phyloP scores from a whole-genome alignment of 92 coral and sea anemone genomes.

The Ricordea florida region DNA sequence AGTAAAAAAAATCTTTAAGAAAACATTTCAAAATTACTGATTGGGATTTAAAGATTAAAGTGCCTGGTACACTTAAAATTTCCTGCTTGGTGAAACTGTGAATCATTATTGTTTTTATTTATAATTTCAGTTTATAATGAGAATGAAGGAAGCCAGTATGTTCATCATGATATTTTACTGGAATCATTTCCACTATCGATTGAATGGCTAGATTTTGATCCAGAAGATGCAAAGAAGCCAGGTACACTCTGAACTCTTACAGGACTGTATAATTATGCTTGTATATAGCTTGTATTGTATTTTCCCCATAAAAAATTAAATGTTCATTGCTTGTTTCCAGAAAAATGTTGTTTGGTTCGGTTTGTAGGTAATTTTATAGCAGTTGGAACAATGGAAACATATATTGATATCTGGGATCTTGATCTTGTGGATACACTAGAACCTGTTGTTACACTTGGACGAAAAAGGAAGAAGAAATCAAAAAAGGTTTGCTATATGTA shows the following conservation, averaged over 20 bases:
- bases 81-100: too few relatives aligned
- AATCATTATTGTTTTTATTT: not conserved
- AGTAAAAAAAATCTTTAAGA: too few relatives aligned
- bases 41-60: too few relatives aligned
- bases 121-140: conserved; percentile 82
- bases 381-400: conserved; percentile 94
- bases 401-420: conserved; percentile 91
- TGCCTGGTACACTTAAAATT: too few relatives aligned
- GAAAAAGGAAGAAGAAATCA: conserved; percentile 60
- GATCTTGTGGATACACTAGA: conserved; percentile 89
- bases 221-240: conserved; percentile 65
- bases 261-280: not conserved
- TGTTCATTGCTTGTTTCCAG: too few relatives aligned
- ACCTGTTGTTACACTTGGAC: conserved; percentile 83
- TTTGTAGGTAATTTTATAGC: conserved; percentile 83
- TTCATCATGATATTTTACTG: conserved; percentile 90
- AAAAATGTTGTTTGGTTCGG: too few relatives aligned
- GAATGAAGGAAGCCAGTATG: conserved; percentile 91
- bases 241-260: conserved; percentile 28
- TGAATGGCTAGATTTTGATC: conserved; percentile 97
- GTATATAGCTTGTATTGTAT: not conserved
- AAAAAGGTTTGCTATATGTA: conserved; percentile 60
- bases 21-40: too few relatives aligned
- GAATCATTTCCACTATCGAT: conserved; percentile 92
- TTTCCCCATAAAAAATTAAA: too few relatives aligned